Percentiles rank a stretch among this genome's conserved stretches.
Conservation (phyloP, 1,140 invertebrate species). For the Sinonovacula constricta region DNA sequence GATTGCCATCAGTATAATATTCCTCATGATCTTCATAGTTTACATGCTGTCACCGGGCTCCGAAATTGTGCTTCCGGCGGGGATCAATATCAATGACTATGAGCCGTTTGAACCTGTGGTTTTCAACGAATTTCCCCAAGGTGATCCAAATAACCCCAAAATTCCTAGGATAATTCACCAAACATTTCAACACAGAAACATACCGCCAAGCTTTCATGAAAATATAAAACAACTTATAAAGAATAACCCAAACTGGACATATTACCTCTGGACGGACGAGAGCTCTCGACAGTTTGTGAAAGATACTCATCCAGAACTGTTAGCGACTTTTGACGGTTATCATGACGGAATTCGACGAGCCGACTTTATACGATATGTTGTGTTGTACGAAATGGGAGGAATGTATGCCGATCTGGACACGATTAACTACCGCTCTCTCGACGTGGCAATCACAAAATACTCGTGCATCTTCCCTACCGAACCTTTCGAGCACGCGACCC, state of each 20-base stretch:
- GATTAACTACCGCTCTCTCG: not conserved
- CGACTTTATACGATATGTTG: slow-evolving; percentile 13
- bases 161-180: slow-evolving; percentile 34
- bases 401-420: slow-evolving; percentile 14
- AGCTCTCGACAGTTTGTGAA: not conserved
- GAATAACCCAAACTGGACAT: slow-evolving; percentile 15
- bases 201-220: not conserved
- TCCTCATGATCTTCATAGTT: not conserved
- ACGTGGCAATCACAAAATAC: slow-evolving; percentile 8
- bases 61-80: not conserved
- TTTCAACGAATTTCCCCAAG: not conserved
- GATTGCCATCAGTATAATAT: not conserved
- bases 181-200: not conserved
- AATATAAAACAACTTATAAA: not conserved
- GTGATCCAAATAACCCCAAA: not conserved
- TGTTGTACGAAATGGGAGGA: slow-evolving; percentile 30
- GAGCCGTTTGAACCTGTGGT: slow-evolving; percentile 18
- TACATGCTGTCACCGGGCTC: not conserved
- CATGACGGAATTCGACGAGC: not conserved
- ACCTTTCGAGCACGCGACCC: slow-evolving; percentile 17
- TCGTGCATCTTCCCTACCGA: slow-evolving; percentile 22
- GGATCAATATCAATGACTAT: not conserved
- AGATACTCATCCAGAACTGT: not conserved
- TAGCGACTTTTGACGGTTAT: not conserved
- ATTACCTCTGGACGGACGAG: slow-evolving; percentile 31